Evolutionary conservation across 2,113 vertebrate genomes (phyloP).

Genomic region (Saguinus imperator): DNA sequence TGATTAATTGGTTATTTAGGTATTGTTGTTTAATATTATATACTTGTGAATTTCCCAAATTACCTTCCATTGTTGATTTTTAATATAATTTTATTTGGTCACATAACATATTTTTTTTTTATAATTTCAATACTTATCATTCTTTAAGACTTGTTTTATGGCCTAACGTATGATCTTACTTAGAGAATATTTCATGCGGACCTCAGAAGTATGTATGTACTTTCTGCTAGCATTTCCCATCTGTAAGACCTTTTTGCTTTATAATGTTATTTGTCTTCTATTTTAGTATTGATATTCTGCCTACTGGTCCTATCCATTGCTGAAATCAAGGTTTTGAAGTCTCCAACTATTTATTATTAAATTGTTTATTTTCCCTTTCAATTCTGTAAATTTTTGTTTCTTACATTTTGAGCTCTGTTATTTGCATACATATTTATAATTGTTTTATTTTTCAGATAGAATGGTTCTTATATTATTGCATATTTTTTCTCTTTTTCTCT

Average conservation of each 20-base stretch:
- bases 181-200: neutral
- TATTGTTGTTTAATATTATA: neutral
- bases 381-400: neutral
- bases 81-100: neutral
- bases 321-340: neutral
- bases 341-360: neutral
- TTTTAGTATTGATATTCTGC: neutral
- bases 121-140: neutral
- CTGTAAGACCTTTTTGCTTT: neutral
- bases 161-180: neutral
- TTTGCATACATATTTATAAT: neutral
- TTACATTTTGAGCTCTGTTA: neutral
- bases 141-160: neutral
- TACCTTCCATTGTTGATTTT: neutral
- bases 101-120: neutral
- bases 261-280: neutral
- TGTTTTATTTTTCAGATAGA: neutral
- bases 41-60: neutral
- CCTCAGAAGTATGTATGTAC: neutral
- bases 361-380: neutral
- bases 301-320: neutral
- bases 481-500: neutral
- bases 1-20: neutral
- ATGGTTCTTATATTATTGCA: neutral
- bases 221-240: neutral